Evolutionary conservation across 2,113 vertebrate genomes (phyloP).

Genomic region (Otocyon megalotis): DNA sequence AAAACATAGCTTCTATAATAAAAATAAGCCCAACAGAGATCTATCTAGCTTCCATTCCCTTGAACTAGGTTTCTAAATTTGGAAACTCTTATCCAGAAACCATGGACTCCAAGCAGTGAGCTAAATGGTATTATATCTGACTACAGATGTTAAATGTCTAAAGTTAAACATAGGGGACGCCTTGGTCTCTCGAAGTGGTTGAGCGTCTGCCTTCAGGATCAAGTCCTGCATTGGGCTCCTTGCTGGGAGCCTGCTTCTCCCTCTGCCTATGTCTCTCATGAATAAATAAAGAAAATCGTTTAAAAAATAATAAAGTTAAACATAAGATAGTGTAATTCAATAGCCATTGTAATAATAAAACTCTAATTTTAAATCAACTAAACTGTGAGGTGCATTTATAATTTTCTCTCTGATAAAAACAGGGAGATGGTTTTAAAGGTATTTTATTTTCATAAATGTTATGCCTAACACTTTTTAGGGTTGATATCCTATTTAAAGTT

Average conservation of each 20-base stretch:
- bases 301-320: neutral
- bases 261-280: too few species aligned
- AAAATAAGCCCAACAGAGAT: neutral
- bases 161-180: neutral
- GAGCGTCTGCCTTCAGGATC: too few species aligned
- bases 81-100: slow-evolving; percentile 37
- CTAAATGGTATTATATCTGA: neutral
- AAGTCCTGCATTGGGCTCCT: too few species aligned
- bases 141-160: slow-evolving; percentile 13
- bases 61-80: slow-evolving; percentile 45
- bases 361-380: slow-evolving; percentile 6
- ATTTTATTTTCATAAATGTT: slow-evolving; percentile 32
- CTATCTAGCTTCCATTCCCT: neutral
- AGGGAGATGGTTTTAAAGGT: neutral
- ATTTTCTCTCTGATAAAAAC: slow-evolving; percentile 33
- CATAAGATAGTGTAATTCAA: neutral
- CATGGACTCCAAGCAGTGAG: neutral
- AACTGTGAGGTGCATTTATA: neutral
- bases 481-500: slow-evolving; percentile 37
- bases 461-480: neutral
- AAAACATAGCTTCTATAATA: slow-evolving; percentile 32
- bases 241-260: too few species aligned
- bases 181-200: too few species aligned
- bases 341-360: neutral
- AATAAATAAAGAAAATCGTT: too few species aligned